These are phyloP conservation scores for Schizotus pectinicornis DNA, from an alignment of 2,888 invertebrate species.

Conservation along the genomic window DNA sequence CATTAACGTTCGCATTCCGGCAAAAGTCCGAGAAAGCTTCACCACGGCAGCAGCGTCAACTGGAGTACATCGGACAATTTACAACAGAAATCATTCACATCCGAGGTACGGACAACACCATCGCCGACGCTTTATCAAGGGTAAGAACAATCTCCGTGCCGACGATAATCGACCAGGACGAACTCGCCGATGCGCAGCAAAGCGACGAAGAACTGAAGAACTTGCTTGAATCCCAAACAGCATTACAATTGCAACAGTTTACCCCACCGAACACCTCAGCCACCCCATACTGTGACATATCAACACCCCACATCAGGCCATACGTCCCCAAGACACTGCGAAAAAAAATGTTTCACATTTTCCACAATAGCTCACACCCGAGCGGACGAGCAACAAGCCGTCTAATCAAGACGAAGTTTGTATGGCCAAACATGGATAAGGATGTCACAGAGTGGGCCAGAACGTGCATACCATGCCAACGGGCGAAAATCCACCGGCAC, in stretches of 20 bases:
- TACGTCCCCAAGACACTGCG: slow-evolving; percentile 27
- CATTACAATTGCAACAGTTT: too few relatives aligned
- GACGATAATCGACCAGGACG: too few relatives aligned
- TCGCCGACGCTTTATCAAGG: slow-evolving; percentile 45
- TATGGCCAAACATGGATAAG: slow-evolving; percentile 19
- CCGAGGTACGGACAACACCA: slow-evolving; percentile 43
- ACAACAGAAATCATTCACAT: slow-evolving; percentile 47
- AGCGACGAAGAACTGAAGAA: too few relatives aligned
- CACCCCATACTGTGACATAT: too few relatives aligned
- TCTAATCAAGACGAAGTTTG: slow-evolving; percentile 44
- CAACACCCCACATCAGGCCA: too few relatives aligned
- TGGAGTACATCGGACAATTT: slow-evolving; percentile 43
- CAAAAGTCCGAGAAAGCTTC: slow-evolving; percentile 39
- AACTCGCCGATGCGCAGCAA: too few relatives aligned
- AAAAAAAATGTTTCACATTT: too few relatives aligned
- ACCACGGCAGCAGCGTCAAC: slow-evolving; percentile 46
- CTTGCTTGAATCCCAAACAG: too few relatives aligned
- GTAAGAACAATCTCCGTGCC: too few relatives aligned
- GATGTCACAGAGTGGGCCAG: slow-evolving; percentile 43
- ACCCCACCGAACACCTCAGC: too few relatives aligned
- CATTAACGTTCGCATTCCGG: slow-evolving; percentile 44
- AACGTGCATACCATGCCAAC: slow-evolving; percentile 4
- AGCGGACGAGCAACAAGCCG: slow-evolving; percentile 36
- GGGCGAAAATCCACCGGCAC: not conserved
- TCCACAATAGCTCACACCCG: slow-evolving; percentile 41